These are phyloP conservation scores for Siderastrea radians DNA, from an alignment of 92 coral and sea anemone species.

Conservation along the genomic window DNA sequence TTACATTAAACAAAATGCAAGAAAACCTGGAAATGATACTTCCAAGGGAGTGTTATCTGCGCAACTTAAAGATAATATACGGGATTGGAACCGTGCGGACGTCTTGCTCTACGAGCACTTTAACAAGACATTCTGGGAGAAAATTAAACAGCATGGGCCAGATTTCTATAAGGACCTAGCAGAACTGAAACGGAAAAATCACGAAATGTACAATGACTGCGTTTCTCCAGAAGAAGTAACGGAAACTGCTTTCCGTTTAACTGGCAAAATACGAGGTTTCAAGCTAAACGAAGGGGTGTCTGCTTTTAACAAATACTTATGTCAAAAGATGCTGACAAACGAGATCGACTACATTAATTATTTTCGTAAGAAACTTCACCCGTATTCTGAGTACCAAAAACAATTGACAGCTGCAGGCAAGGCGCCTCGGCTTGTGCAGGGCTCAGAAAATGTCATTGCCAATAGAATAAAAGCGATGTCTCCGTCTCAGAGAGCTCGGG, in stretches of 20 bases:
- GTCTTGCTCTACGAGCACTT: slow-evolving; percentile 85
- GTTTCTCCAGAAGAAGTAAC: slow-evolving; percentile 77
- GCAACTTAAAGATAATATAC: slow-evolving; percentile 62
- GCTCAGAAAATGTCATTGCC: slow-evolving; percentile 9
- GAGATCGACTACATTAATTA: slow-evolving; percentile 89
- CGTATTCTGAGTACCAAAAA: slow-evolving; percentile 80
- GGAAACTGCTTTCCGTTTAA: slow-evolving; percentile 80
- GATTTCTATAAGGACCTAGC: slow-evolving; percentile 83
- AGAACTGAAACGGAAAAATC: slow-evolving; percentile 80
- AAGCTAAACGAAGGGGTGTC: slow-evolving; percentile 79
- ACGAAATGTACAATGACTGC: slow-evolving; percentile 74
- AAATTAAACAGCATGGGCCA: slow-evolving; percentile 80
- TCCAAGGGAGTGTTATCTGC: slow-evolving; percentile 16
- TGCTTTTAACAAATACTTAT: slow-evolving; percentile 82
- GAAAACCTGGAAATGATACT: slow-evolving; percentile 61
- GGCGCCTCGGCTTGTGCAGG: not conserved
- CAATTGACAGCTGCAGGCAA: slow-evolving; percentile 45
- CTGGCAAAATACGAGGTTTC: slow-evolving; percentile 73
- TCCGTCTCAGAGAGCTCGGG: not conserved
- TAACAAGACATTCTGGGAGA: slow-evolving; percentile 92
- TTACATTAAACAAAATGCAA: slow-evolving; percentile 88
- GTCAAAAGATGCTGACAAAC: slow-evolving; percentile 91
- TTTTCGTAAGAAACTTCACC: slow-evolving; percentile 86
- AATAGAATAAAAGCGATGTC: slow-evolving; percentile 12
- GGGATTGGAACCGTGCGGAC: slow-evolving; percentile 91